A percentile compares a stretch with the other conserved stretches of the same genome.
phyloP scores from a whole-genome alignment of 1,140 invertebrate species.

The Chironomus striatipennis region DNA sequence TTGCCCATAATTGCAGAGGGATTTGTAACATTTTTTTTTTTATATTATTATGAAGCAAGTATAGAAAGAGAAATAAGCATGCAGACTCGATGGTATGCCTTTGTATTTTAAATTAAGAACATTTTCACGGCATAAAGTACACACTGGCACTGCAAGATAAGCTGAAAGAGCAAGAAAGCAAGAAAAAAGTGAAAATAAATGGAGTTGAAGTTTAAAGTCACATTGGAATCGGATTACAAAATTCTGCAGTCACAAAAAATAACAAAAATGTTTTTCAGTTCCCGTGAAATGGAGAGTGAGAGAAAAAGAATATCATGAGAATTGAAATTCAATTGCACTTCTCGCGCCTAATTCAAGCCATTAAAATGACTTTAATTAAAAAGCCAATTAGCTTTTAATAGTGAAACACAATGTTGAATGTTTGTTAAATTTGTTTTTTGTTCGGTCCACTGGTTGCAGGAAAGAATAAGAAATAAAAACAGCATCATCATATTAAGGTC shows the following conservation, averaged over 20 bases:
- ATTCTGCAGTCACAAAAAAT: background rate
- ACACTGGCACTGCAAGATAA: too few relatives aligned
- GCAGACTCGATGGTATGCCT: background rate
- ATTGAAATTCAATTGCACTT: conserved; percentile 20
- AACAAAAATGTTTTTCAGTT: background rate
- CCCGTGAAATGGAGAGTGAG: background rate
- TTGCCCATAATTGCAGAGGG: background rate
- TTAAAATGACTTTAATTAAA: background rate
- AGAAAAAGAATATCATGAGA: background rate
- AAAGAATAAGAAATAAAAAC: too few relatives aligned
- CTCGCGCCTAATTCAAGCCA: background rate
- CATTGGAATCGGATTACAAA: background rate
- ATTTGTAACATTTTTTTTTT: background rate
- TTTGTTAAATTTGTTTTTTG: background rate
- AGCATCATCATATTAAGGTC: background rate
- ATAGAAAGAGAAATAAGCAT: background rate
- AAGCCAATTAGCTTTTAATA: conserved; percentile 19
- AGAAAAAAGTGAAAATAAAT: background rate
- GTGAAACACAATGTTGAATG: background rate
- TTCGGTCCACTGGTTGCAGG: background rate
- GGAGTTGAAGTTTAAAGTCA: background rate
- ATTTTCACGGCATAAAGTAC: background rate
- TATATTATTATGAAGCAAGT: too few relatives aligned
- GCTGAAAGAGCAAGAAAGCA: background rate
- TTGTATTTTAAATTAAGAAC: background rate